Evolutionary conservation across 2,113 vertebrate species (phyloP), one percentile per base, ranked within the genome.

Genomic region (Notothenia rossii): DNA sequence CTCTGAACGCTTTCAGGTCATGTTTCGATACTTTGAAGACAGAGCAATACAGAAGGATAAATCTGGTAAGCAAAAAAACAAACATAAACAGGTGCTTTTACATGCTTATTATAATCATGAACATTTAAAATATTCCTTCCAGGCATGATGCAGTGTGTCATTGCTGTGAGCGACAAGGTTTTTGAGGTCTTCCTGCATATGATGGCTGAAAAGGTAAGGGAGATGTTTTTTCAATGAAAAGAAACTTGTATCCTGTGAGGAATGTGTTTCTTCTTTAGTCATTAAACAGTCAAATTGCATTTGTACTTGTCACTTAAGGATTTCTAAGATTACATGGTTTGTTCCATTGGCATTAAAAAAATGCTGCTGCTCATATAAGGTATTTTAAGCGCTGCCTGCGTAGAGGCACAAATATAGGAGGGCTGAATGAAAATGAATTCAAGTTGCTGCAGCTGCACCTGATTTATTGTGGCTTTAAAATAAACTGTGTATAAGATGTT

Each of bases 81-180:
- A 14, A 49, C 25, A 11, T 4, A 7, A 22, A 2, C 17, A 18
- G 9, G 0, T 18, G 4, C 0, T 53, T 2, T 43, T 8, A 11
- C 1, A 20, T 8, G 3, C 48, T n/a, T 11, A 3, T 48, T 71
- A 17, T 7, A 3, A 22, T 4, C 2, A 10, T 33, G 64, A 13
- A 59, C 48, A 0, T 65, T 4, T 5, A 1, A 1, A 12, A 0
- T 61, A 18, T 62, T 43, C 22, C 79, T 11, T 59, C 3, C 93
- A 99, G 98, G 98, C 18, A 99, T 99, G 98, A 98, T 99, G 97
- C 98, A 99, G 93, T 99, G 98, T 93, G 97, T 99, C 81, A 96
- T 99, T 59, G 96, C 97, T 2, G 98, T 99, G 0, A 96, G 98
- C 1, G 98, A 99, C 92, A 99, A 98, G 85, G 98, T 99, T 13